Evolutionary conservation across 2,797 vertebrate genomes (phyloP), one percentile per base, ranked within the genome.

Genomic region (Ctenochaetus hawaiiensis): DNA sequence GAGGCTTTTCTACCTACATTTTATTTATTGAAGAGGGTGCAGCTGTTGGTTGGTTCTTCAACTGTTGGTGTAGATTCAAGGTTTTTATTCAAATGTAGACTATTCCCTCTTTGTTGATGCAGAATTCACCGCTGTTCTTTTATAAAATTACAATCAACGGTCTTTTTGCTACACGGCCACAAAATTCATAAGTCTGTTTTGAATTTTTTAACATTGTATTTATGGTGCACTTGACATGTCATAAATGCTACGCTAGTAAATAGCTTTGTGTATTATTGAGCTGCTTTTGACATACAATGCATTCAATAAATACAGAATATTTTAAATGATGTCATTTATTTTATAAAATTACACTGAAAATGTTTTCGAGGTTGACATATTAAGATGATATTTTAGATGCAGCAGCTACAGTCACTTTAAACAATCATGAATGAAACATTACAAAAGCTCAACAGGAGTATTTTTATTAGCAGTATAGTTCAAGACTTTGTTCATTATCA

Each of bases 161-260:
- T 16, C 6, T 8, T 26, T 26, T 26, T 26, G 26, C 26, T 26
- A 26, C 26, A 26, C 4, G 26, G 26, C 26, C 26, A 26, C 26
- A 26, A 26, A 26, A 26, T 26, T 26, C 26, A 26, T 26, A n/a
- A n/a, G 26, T 26, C 26, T 26, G 26, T 26, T 26, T 26, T 26
- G 26, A 26, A 26, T 26, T 26, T 26, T 2, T 41, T 7, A 14
- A 63, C n/a, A n/a, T 72, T 64, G 3, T 44, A 72, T 69, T 78
- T 62, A 41, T 60, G 20, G 23, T 62, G 41, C 45, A 54, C 49
- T 23, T 75, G 34, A 52, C 37, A 57, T 58, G 70, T 51, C 59
- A 71, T 20, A 41, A 37, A 51, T 57, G 37, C 17, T 54, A 16
- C 18, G n/a, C 13, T 30, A 16, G 41, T 75, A 56, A 48, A 75